Evolutionary conservation across 92 coral and sea anemone genomes (phyloP).

Genomic region (Virgularia gustaviana): DNA sequence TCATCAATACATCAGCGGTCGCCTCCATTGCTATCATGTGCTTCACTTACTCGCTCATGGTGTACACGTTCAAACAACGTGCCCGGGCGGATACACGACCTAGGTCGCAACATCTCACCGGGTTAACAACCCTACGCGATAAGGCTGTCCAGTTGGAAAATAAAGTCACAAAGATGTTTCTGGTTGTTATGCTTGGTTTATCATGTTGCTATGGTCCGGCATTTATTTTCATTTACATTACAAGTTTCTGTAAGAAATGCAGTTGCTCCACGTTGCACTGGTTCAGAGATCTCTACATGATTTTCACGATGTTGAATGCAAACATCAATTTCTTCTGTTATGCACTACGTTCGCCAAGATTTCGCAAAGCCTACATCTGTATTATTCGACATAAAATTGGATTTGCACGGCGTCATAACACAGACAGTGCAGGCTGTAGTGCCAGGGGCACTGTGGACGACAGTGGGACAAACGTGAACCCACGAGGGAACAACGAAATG

Average conservation of each 20-base stretch:
- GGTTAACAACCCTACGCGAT: no score
- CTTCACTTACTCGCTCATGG: slow-evolving; percentile 22
- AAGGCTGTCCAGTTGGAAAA: slow-evolving; percentile 53
- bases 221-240: slow-evolving; percentile 67
- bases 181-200: slow-evolving; percentile 68
- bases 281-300: slow-evolving; percentile 87
- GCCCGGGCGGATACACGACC: not conserved
- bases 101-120: not conserved
- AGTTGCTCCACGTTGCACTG: slow-evolving; percentile 63
- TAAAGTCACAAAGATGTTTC: slow-evolving; percentile 80
- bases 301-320: slow-evolving; percentile 74
- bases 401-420: no score
- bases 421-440: no score
- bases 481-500: no score
- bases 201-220: slow-evolving; percentile 74
- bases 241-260: slow-evolving; percentile 72
- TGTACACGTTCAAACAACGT: not conserved
- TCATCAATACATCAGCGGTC: slow-evolving; percentile 14
- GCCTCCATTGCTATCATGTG: slow-evolving; percentile 10
- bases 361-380: slow-evolving; percentile 5
- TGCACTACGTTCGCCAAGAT: slow-evolving; percentile 40
- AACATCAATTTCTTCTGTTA: slow-evolving; percentile 90
- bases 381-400: slow-evolving; percentile 1
- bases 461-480: no score
- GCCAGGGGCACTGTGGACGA: no score